A percentile compares a stretch with the other conserved stretches of the same genome.
Evolutionary conservation across 2,888 invertebrate species (phyloP).

Genomic region (Xestia rhomboidea): DNA sequence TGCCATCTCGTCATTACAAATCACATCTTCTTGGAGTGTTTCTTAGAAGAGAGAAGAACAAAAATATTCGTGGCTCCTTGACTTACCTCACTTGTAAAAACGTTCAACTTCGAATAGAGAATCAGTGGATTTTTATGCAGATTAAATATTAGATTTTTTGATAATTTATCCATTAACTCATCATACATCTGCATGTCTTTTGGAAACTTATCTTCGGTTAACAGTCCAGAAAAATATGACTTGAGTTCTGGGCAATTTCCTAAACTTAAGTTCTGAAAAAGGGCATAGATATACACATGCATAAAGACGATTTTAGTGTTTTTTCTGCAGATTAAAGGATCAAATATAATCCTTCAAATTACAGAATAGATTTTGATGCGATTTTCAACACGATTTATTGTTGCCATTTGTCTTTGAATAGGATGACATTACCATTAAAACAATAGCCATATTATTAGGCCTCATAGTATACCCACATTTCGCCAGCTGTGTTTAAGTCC

Average conservation of each 20-base stretch:
- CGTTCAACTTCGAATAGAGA: background rate
- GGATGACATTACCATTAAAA: background rate
- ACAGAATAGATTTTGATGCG: background rate
- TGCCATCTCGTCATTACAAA: too few relatives aligned
- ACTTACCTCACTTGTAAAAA: constrained; percentile 4
- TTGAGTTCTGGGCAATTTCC: background rate
- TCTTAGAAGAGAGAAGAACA: too few relatives aligned
- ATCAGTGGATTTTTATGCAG: background rate
- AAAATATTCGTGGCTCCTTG: background rate
- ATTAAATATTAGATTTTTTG: background rate
- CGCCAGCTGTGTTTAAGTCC: background rate
- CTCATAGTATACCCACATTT: background rate
- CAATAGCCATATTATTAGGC: background rate
- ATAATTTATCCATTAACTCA: background rate
- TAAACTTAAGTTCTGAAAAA: background rate
- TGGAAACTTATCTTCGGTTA: background rate
- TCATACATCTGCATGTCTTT: constrained; percentile 14
- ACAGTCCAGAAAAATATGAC: background rate
- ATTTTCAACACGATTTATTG: background rate
- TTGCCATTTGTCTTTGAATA: background rate
- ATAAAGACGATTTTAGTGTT: background rate
- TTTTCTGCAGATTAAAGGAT: background rate
- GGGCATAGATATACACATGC: background rate
- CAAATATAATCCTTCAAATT: background rate
- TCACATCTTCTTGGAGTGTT: too few relatives aligned